These are phyloP conservation scores for Thomomys bottae DNA, from an alignment of 2,113 vertebrate genomes.

Conservation along the genomic window DNA sequence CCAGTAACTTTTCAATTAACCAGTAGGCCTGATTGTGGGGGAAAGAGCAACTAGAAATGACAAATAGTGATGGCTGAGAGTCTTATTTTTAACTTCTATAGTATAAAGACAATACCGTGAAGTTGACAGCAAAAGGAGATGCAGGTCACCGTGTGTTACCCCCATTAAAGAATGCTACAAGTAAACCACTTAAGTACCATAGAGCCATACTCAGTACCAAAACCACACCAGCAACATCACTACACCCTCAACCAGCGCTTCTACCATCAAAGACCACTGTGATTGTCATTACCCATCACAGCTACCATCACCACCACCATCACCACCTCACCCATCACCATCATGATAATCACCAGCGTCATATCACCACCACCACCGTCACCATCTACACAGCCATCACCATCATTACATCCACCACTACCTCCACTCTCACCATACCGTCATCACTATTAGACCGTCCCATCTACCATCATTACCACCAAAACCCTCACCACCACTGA, in stretches of 20 bases:
- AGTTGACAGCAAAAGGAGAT: background rate
- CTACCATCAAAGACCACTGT: background rate
- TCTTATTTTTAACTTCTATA: background rate
- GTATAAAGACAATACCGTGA: background rate
- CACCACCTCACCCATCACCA: background rate
- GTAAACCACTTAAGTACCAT: background rate
- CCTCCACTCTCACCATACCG: rapidly evolving
- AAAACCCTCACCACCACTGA: background rate
- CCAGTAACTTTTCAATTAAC: background rate
- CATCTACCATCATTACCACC: background rate
- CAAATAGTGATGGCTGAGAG: background rate
- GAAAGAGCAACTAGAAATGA: background rate
- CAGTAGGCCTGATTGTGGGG: background rate
- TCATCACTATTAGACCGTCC: rapidly evolving
- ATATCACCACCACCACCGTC: background rate
- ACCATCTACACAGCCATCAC: background rate
- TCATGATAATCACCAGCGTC: no score
- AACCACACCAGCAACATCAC: background rate
- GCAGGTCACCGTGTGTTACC: background rate
- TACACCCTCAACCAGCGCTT: rapidly evolving
- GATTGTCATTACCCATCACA: no score
- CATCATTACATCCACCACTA: background rate
- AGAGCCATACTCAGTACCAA: background rate
- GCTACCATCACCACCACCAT: background rate
- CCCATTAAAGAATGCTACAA: background rate